Conservation (phyloP, 2,797 vertebrate species). For the Gambusia yucatana region DNA sequence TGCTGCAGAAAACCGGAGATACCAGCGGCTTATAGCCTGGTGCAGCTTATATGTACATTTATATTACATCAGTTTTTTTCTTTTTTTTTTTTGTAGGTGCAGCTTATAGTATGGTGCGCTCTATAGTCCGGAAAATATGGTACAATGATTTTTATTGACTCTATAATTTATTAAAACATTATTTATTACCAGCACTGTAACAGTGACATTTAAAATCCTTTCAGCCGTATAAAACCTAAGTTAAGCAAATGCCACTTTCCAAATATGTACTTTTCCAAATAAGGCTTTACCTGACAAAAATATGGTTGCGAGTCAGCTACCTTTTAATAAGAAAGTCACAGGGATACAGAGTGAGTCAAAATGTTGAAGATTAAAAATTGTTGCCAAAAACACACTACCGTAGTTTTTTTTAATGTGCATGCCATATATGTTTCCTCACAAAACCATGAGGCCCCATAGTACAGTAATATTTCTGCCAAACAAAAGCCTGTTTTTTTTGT, state of each 20-base stretch:
- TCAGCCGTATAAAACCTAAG: neutral
- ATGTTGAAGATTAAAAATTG: neutral
- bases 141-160: neutral
- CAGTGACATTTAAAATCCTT: neutral
- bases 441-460: neutral
- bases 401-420: constrained; percentile 2
- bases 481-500: neutral
- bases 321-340: neutral
- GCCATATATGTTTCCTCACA: neutral
- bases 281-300: neutral
- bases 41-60: too few relatives aligned
- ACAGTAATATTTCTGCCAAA: neutral
- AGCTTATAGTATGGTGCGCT: too few relatives aligned
- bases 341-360: neutral
- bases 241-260: neutral
- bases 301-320: neutral
- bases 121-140: neutral
- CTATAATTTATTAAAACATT: neutral
- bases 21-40: too few relatives aligned
- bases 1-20: too few relatives aligned
- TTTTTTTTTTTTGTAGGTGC: too few relatives aligned
- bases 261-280: neutral
- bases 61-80: too few relatives aligned
- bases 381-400: neutral
- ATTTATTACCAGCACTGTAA: neutral